These are phyloP conservation scores for Augochlorella aurata DNA, from an alignment of 2,888 invertebrate species.

Conservation along the genomic window DNA sequence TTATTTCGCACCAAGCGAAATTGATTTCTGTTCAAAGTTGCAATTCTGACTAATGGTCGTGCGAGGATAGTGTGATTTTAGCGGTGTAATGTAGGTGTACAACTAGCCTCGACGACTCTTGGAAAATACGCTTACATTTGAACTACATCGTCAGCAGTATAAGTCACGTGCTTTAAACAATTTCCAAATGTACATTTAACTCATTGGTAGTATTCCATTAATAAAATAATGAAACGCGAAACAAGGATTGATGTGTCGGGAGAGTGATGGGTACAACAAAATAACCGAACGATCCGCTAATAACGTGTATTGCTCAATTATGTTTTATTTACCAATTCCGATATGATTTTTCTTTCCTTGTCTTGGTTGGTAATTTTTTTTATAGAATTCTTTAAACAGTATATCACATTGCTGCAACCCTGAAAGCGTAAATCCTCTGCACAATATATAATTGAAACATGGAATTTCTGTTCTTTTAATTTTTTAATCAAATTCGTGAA, in stretches of 20 bases:
- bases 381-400: slow-evolving; percentile 25
- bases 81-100: slow-evolving; percentile 26
- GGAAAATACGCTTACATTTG: slow-evolving; percentile 16
- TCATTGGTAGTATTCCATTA: slow-evolving; percentile 38
- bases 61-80: slow-evolving; percentile 29
- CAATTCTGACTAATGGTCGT: background rate
- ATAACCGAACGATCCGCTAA: background rate
- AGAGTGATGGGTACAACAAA: background rate
- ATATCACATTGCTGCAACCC: slow-evolving; percentile 31
- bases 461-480: background rate
- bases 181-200: slow-evolving; percentile 50
- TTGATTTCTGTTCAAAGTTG: slow-evolving; percentile 9
- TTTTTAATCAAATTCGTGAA: slow-evolving; percentile 1
- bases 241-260: background rate
- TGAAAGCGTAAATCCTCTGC: slow-evolving; percentile 5
- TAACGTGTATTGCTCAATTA: slow-evolving; percentile 22
- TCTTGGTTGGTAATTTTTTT: slow-evolving; percentile 23
- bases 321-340: slow-evolving; percentile 20
- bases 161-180: slow-evolving; percentile 22
- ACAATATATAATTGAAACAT: slow-evolving; percentile 26
- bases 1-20: slow-evolving; percentile 14
- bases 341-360: background rate
- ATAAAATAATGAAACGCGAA: slow-evolving; percentile 39
- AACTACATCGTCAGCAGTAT: slow-evolving; percentile 14
- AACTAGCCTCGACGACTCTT: slow-evolving; percentile 12